Evolutionary conservation across 2,113 vertebrate genomes (phyloP).

Genomic region (Nematolebias whitei): DNA sequence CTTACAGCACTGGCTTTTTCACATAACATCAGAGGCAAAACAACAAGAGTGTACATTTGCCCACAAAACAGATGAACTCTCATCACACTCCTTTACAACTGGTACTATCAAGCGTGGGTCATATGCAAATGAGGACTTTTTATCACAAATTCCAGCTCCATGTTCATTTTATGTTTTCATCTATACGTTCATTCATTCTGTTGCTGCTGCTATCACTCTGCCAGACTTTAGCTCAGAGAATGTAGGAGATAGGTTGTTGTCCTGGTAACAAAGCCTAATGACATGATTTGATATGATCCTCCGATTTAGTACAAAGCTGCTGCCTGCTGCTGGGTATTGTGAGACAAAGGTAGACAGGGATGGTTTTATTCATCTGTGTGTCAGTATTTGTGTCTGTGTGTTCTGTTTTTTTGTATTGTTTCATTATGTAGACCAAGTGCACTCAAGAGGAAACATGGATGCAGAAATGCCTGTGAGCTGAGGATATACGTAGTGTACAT

Average conservation of each 20-base stretch:
- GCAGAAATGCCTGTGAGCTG: background rate
- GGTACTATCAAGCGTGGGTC: background rate
- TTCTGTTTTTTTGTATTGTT: background rate
- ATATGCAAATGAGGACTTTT: constrained; percentile 15
- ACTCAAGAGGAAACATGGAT: background rate
- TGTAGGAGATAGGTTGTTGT: constrained; percentile 51
- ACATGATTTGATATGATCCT: constrained; percentile 62
- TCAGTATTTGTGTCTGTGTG: constrained; percentile 20
- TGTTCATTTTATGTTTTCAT: constrained; percentile 45
- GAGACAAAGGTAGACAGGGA: constrained; percentile 21
- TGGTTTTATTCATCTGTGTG: constrained; percentile 26
- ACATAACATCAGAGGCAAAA: constrained; percentile 28
- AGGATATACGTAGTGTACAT: background rate
- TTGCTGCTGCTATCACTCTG: constrained; percentile 12
- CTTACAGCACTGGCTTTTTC: constrained; percentile 47
- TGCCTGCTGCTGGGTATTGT: constrained; percentile 38
- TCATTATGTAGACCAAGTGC: constrained; percentile 5
- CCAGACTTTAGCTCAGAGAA: constrained; percentile 29
- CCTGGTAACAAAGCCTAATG: constrained; percentile 67
- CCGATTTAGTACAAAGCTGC: constrained; percentile 53
- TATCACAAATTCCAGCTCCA: constrained; percentile 6
- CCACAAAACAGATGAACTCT: constrained; percentile 15
- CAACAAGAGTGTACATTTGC: constrained; percentile 14
- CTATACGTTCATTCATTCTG: constrained; percentile 20
- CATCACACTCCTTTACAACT: constrained; percentile 22